A percentile compares a stretch with the other conserved stretches of the same genome.
These are phyloP conservation scores for Tenebrio molitor DNA, from an alignment of 1,140 invertebrate genomes.

Conservation along the genomic window DNA sequence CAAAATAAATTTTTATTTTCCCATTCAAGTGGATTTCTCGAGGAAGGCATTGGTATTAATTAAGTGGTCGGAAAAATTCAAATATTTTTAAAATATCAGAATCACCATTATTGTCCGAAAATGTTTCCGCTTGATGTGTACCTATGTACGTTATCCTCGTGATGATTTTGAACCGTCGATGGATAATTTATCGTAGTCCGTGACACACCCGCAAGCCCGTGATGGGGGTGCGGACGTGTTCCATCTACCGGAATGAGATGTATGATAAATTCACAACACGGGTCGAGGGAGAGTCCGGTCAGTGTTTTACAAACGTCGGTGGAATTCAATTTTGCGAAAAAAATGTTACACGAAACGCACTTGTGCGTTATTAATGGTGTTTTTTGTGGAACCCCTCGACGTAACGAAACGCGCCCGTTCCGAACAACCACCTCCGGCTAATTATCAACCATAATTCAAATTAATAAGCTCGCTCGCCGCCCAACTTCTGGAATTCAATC, in stretches of 20 bases:
- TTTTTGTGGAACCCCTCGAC: neutral
- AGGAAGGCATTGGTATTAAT: too few species aligned
- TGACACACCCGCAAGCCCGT: neutral
- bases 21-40: too few species aligned
- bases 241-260: constrained; percentile 61
- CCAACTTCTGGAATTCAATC: constrained; percentile 27
- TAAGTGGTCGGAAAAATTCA: too few species aligned
- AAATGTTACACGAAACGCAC: constrained; percentile 31
- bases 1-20: too few species aligned
- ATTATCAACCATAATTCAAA: constrained; percentile 36
- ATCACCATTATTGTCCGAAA: too few species aligned
- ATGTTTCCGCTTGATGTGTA: too few species aligned
- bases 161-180: too few species aligned
- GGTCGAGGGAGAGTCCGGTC: constrained; percentile 53
- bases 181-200: too few species aligned
- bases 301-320: constrained; percentile 55
- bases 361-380: constrained; percentile 33
- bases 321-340: constrained; percentile 53
- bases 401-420: too few species aligned
- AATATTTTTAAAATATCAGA: too few species aligned
- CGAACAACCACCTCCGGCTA: constrained; percentile 31
- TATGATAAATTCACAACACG: constrained; percentile 61
- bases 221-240: constrained; percentile 45
- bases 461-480: constrained; percentile 21
- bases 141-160: too few species aligned